A percentile compares a stretch with the other conserved stretches of the same genome.
These are phyloP conservation scores for Andrena praecox DNA, from an alignment of 2,888 invertebrate species.

Conservation along the genomic window DNA sequence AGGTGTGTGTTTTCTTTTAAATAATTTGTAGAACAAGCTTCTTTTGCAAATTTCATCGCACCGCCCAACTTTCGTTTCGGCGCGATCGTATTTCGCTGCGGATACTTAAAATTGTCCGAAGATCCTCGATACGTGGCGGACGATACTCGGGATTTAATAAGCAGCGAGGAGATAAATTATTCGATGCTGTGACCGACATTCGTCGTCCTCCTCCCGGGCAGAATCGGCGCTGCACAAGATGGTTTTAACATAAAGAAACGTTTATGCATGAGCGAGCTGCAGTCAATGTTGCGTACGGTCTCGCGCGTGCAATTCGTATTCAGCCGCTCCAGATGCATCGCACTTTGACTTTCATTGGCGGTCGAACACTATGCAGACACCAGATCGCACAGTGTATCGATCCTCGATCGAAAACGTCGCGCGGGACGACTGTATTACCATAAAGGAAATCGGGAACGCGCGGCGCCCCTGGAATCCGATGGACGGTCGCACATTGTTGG, in stretches of 20 bases:
- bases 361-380: conserved; percentile 28
- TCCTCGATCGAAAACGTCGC: conserved; percentile 23
- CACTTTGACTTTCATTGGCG: conserved; percentile 64
- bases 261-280: conserved; percentile 51
- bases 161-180: conserved; percentile 33
- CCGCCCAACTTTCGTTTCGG: background rate
- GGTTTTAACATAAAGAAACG: conserved; percentile 34
- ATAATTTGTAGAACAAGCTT: no score
- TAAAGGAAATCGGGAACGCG: conserved; percentile 21
- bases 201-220: conserved; percentile 24
- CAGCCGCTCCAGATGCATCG: conserved; percentile 61
- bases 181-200: conserved; percentile 55
- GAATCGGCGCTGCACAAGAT: conserved; percentile 17
- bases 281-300: background rate
- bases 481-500: no score
- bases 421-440: conserved; percentile 15
- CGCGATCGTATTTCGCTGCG: background rate
- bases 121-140: background rate
- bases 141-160: conserved; percentile 23
- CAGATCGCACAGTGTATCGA: conserved; percentile 3
- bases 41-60: no score
- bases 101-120: background rate
- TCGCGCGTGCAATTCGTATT: conserved; percentile 44
- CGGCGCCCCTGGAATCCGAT: background rate
- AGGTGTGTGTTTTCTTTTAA: no score